A percentile compares a stretch with the other conserved stretches of the same genome.
These are phyloP conservation scores for Diorhabda elongata DNA, from an alignment of 1,140 invertebrate genomes.

Conservation along the genomic window DNA sequence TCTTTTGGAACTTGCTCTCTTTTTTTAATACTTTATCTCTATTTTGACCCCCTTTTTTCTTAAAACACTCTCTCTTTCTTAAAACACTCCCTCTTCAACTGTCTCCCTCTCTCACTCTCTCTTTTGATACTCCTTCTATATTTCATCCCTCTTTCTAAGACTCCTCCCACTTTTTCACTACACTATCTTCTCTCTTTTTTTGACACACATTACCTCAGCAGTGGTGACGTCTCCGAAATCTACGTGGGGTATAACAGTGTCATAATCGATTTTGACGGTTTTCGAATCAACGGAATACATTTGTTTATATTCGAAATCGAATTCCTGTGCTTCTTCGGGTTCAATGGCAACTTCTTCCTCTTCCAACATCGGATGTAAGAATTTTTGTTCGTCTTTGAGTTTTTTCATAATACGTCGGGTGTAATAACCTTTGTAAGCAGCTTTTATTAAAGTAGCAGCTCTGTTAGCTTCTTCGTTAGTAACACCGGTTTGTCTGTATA, in stretches of 20 bases:
- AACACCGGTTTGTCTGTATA: constrained; percentile 48
- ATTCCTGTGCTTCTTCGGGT: neutral
- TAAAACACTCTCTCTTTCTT: too few relatives aligned
- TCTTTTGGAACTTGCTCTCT: too few relatives aligned
- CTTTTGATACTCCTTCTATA: too few relatives aligned
- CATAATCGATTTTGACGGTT: constrained; percentile 28
- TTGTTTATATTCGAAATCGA: neutral
- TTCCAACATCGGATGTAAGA: constrained; percentile 5
- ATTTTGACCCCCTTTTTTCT: too few relatives aligned
- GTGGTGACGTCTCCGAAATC: constrained; percentile 22
- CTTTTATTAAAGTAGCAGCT: constrained; percentile 48
- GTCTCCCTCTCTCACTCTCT: too few relatives aligned
- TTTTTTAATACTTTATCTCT: too few relatives aligned
- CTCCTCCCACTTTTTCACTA: too few relatives aligned
- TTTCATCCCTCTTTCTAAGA: too few relatives aligned
- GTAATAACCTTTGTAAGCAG: constrained; percentile 50
- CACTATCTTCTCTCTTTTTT: too few relatives aligned
- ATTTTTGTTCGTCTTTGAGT: constrained; percentile 2
- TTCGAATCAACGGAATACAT: constrained; percentile 5
- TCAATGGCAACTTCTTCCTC: constrained; percentile 9
- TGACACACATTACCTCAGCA: neutral
- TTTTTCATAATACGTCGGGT: constrained; percentile 28
- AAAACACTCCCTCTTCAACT: too few relatives aligned
- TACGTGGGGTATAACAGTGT: constrained; percentile 28
- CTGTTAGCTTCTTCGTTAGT: constrained; percentile 46